A percentile compares a stretch with the other conserved stretches of the same genome.
Evolutionary conservation across 2,888 invertebrate species (phyloP).

Genomic region (Microctonus aethiopoides): DNA sequence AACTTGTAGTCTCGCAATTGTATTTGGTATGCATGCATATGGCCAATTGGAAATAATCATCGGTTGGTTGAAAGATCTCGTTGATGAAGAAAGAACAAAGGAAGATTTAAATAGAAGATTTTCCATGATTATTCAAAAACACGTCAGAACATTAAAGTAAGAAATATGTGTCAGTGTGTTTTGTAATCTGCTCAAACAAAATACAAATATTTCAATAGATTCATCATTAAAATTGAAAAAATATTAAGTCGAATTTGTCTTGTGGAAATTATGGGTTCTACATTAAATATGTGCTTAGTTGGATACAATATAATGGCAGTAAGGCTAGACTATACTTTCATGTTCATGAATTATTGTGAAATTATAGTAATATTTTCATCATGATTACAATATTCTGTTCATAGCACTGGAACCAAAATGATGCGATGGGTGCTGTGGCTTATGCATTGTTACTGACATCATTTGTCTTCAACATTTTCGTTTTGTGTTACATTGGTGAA

Average conservation of each 20-base stretch:
- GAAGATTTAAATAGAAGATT: too few relatives aligned
- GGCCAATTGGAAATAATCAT: conserved; percentile 52
- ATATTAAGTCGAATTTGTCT: conserved; percentile 53
- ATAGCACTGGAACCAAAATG: conserved; percentile 34
- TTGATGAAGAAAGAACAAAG: conserved; percentile 38
- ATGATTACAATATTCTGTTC: not conserved
- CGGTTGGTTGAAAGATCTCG: conserved; percentile 39
- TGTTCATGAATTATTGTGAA: too few relatives aligned
- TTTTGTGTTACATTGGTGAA: conserved; percentile 39
- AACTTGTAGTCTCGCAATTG: conserved; percentile 51
- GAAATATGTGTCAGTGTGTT: too few relatives aligned
- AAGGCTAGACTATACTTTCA: too few relatives aligned
- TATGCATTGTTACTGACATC: not conserved
- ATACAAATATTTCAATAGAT: too few relatives aligned
- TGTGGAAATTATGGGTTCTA: conserved; percentile 56
- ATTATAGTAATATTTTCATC: not conserved
- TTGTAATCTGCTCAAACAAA: too few relatives aligned
- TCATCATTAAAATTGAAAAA: conserved; percentile 49
- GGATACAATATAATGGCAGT: conserved; percentile 56
- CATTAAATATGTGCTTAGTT: conserved; percentile 54
- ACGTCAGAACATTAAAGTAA: conserved; percentile 48
- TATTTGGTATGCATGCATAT: conserved; percentile 55
- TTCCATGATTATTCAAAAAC: too few relatives aligned
- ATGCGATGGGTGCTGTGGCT: conserved; percentile 10
- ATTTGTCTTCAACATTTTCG: conserved; percentile 31